These are phyloP conservation scores for Meriones psammophilus DNA, from an alignment of 2,797 vertebrate species.

Conservation along the genomic window DNA sequence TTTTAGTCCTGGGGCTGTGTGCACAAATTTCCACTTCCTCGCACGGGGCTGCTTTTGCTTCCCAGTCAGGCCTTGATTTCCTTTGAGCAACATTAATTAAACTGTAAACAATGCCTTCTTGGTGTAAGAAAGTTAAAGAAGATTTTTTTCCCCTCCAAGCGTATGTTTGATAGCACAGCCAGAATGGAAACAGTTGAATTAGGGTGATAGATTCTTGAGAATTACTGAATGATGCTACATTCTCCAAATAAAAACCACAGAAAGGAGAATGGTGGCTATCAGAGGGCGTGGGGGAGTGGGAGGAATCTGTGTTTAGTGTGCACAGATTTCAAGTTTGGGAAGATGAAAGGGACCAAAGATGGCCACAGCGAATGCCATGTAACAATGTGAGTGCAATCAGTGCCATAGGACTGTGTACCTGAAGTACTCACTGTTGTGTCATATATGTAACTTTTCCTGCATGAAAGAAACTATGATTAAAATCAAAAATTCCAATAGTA, in stretches of 20 bases:
- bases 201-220: background rate
- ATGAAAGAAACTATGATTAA: background rate
- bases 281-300: no score
- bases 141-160: background rate
- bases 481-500: background rate
- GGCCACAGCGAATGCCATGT: background rate
- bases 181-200: slow-evolving; percentile 13
- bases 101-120: background rate
- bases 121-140: background rate
- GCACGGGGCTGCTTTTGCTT: slow-evolving; percentile 21
- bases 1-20: background rate
- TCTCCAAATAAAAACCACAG: background rate
- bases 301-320: background rate
- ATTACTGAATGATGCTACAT: background rate
- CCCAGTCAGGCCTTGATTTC: slow-evolving; percentile 13
- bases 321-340: background rate
- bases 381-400: background rate
- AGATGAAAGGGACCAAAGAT: background rate
- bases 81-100: slow-evolving; percentile 48
- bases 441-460: background rate
- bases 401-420: background rate
- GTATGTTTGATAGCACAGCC: background rate
- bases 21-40: slow-evolving; percentile 43
- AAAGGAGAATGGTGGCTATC: background rate
- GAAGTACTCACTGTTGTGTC: background rate